Evolutionary conservation across 2,797 vertebrate species (phyloP).

Genomic region (Platyrinchus mystaceus): DNA sequence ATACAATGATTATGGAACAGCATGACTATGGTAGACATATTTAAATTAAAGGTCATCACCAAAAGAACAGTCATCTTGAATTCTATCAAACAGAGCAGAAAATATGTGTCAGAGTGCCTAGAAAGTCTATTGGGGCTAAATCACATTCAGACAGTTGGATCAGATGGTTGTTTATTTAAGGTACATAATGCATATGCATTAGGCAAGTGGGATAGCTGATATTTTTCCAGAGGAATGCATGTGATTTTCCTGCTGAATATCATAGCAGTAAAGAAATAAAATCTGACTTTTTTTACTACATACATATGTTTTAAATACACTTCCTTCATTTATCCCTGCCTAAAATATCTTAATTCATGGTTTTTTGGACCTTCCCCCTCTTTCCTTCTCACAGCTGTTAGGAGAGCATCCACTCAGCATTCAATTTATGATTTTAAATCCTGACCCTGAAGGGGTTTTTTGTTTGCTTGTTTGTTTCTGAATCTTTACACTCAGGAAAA

Average conservation of each 20-base stretch:
- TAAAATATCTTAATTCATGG: background rate
- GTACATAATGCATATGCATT: conserved; percentile 60
- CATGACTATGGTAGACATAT: background rate
- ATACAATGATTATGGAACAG: background rate
- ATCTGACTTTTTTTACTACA: background rate
- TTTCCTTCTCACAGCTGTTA: background rate
- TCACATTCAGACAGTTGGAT: conserved; percentile 53
- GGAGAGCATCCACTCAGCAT: background rate
- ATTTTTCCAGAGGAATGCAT: conserved; percentile 15
- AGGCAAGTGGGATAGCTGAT: conserved; percentile 4
- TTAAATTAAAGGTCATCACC: conserved; percentile 62
- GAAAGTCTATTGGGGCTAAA: conserved; percentile 36
- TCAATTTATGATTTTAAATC: background rate
- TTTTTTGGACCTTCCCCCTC: background rate
- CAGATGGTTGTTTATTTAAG: conserved; percentile 65
- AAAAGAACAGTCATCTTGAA: conserved; percentile 45
- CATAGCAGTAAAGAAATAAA: conserved; percentile 29
- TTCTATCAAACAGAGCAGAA: conserved; percentile 56
- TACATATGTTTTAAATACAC: background rate
- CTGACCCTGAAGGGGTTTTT: background rate
- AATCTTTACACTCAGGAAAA: background rate
- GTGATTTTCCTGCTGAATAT: conserved; percentile 28
- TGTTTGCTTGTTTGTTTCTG: background rate
- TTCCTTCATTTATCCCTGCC: background rate
- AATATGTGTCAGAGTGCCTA: conserved; percentile 5